Evolutionary conservation across 2,888 invertebrate genomes (phyloP).

Genomic region (Apodemia mormo): DNA sequence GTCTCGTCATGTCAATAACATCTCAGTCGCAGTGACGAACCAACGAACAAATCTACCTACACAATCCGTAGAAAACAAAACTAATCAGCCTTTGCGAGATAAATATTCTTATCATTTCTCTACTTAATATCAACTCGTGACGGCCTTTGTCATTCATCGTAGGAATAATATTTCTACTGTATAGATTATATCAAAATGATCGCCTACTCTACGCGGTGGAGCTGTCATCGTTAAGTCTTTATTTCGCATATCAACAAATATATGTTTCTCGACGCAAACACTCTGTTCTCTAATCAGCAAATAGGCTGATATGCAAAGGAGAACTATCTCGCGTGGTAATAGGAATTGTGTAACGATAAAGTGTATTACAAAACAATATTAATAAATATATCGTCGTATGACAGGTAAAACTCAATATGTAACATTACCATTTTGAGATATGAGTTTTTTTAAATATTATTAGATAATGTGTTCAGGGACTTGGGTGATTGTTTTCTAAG

Average conservation of each 20-base stretch:
- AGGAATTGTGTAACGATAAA: too few species aligned
- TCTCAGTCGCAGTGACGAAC: conserved; percentile 41
- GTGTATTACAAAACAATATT: too few species aligned
- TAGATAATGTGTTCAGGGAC: too few species aligned
- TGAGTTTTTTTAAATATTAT: too few species aligned
- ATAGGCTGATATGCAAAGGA: too few species aligned
- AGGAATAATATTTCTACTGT: neutral
- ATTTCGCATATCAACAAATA: neutral
- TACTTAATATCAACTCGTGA: conserved; percentile 20
- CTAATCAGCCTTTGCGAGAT: conserved; percentile 71
- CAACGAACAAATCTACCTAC: conserved; percentile 23
- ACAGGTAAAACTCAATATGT: too few species aligned
- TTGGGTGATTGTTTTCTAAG: too few species aligned
- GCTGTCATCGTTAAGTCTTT: neutral
- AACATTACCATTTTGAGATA: too few species aligned
- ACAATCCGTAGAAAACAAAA: conserved; percentile 38
- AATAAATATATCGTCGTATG: too few species aligned
- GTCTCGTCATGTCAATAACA: conserved; percentile 32
- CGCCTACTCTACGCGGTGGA: neutral
- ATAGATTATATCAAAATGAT: neutral
- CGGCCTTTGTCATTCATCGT: neutral
- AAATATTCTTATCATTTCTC: conserved; percentile 53
- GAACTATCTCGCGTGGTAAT: too few species aligned
- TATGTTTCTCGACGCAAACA: neutral
- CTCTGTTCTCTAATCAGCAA: too few species aligned